These are phyloP conservation scores for Choloepus didactylus DNA, from an alignment of 2,797 vertebrate species.

Conservation along the genomic window DNA sequence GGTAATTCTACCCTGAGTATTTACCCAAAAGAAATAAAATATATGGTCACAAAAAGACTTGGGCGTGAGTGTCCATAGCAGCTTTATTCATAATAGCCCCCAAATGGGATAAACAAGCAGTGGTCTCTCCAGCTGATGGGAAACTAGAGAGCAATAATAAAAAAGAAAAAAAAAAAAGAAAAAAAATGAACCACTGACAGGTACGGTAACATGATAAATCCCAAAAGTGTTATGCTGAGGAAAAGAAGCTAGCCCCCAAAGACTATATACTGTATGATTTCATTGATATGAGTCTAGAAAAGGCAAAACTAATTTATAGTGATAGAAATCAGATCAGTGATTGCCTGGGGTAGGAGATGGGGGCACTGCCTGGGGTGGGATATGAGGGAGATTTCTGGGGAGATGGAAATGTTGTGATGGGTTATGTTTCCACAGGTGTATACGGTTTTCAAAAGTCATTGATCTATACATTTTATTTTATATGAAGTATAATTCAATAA, in stretches of 20 bases:
- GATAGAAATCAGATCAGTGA: not conserved
- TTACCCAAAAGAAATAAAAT: conserved; percentile 28
- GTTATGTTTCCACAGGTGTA: not conserved
- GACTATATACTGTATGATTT: not conserved
- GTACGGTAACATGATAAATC: not conserved
- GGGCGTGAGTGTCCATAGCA: not conserved
- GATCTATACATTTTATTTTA: not conserved
- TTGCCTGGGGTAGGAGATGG: not conserved
- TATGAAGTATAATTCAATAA: not conserved
- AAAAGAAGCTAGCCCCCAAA: not conserved
- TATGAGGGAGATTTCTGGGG: not conserved
- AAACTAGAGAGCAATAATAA: not conserved
- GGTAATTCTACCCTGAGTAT: not conserved
- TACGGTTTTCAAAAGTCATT: not conserved
- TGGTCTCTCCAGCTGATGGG: rapidly evolving
- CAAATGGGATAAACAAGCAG: not conserved
- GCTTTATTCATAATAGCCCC: not conserved
- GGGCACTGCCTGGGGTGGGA: not conserved
- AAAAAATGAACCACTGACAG: rapidly evolving
- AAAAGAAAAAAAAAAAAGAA: not conserved
- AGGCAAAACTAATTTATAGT: not conserved
- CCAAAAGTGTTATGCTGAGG: not conserved
- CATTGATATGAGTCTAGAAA: not conserved
- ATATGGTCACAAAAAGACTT: not conserved
- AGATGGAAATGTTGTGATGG: not conserved